Base-by-base conservation (phyloP, 2,113 vertebrate species). In the Chlorodrepanis virens region DNA sequence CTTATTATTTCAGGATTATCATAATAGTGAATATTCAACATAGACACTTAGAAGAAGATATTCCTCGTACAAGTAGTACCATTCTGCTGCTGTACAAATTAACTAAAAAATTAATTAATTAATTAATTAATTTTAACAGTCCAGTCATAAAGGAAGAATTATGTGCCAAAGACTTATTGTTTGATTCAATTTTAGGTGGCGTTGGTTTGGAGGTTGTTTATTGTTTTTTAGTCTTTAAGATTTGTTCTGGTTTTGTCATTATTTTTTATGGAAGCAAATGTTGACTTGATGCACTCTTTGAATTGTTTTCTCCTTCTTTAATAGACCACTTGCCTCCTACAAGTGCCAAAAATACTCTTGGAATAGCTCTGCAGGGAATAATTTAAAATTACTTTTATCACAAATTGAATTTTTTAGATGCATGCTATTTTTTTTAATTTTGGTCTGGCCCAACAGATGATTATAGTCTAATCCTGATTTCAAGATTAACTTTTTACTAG, bases 171-270 rank as follows among this genome's bases (percentile, higher is more conserved):
- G 2, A 11, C 27, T 40, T 81, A 70, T 21, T 78, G 12, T 23
- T 67, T 70, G 28, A 42, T 52, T 81, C 16, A 53, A 9, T 57
- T 31, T 54, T 47, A 56, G 2, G 5, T 47, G 1, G 4, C 4
- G 31, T 12, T 45, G 4, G 0, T 79, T 35, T 53, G 9, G 5
- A 6, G 0, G 0, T 6, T 56, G 0, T 28, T 60, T 25, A 9
- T 67, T 64, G 1, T 17, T 59, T 11, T 37, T 64, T 9, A 7
- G 7, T 24, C 18, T 89, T 83, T 24, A 27, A 21, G 10, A 8
- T 40, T 64, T 49, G 5, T 44, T 52, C 60, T 35, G 6, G 5
- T 50, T n/a, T 53, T 85, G 2, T 39, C 6, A 14, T 50, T n/a
- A 13, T 53, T 77, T 83, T 83, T 64, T 28, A 28, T 60, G 42